Evolutionary conservation across 2,888 invertebrate species (phyloP), one percentile per base, ranked within the genome.

Genomic region (Hirtodrosophila trivittata): DNA sequence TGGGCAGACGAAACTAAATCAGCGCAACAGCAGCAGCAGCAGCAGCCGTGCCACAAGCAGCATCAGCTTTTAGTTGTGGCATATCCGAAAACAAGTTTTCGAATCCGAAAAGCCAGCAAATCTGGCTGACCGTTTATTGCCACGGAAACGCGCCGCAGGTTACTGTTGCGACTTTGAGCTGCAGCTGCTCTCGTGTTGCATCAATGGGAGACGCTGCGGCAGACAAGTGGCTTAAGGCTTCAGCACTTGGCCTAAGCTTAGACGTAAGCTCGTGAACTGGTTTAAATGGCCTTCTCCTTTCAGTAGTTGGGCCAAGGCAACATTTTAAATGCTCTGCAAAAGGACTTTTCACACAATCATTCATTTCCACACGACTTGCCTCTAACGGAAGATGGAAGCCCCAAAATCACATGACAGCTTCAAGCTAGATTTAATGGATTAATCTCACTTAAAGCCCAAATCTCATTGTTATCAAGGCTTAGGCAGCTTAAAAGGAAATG

Each of bases 1-100:
- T n/a, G 28, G 28, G 28, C 46, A 51, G 76, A 69, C 56, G 65
- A 77, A 80, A 80, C 85, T 81, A 77, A 80, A 80, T 84, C 85
- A 80, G 82, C 60, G 50, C 82, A 70, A 35, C 41, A 26, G 18
- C 39, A 51, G 16, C 46, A 28, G 41, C 54, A 35, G 8, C 10
- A 5, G 6, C 28, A 14, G 41, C 49, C 33, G 8, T 35, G 5
- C 18, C 18, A 21, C 18, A 21, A 21, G 5, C 5, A 21, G 18
- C 18, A 21, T 21, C 18, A 21, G 18, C n/a, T n/a, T n/a, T n/a
- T n/a, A n/a, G n/a, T n/a, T n/a, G n/a, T n/a, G n/a, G n/a, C n/a
- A n/a, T n/a, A n/a, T n/a, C n/a, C n/a, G n/a, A 28, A 41, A 41
- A 41, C 25, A 41, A 41, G 26, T 14, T 38, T 41, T 39, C 13